Evolutionary conservation across 1,140 invertebrate genomes (phyloP), one percentile per base, ranked within the genome.

Genomic region (Drosophila lacteicornis): DNA sequence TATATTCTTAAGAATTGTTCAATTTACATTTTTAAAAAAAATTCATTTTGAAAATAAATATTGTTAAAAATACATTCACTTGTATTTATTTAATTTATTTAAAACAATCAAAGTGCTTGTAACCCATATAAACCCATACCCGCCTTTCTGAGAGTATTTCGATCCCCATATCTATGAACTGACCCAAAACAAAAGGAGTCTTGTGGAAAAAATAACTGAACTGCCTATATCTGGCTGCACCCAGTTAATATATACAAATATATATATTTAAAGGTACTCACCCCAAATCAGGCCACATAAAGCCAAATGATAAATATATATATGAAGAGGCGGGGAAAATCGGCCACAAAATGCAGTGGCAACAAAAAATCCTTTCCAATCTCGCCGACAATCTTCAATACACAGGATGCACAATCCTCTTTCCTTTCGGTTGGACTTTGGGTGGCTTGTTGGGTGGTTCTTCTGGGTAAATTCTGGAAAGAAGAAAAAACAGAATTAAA

Each of bases 271-370:
- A 4, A 22, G 66, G 17, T 53, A 80, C 81, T 84, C 77, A 84
- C 81, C 77, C 62, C 62, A 77, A 80, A 53, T 61, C 78, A 57
- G 82, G 59, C 77, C 78, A 78, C 82, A 84, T 84, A 85, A 85
- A 85, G 81, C 59, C 61, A 80, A 68, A 66, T 65, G 17, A 75
- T 61, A 51, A 55, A 33, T 53, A 36, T 53, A 53, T 7, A 12
- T 42, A n/a, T 47, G 43, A 76, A 66, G 55, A 22, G 40, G 22
- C 15, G 9, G 36, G 12, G 4, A 55, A 15, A 17, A 56, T 25
- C 36, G 19, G 36, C 9, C 47, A 49, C 74, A 61, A 79, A 73
- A 61, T 19, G 22, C 43, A 50, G 33, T 38, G 61, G 49, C 33
- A 49, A 70, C 58, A 33, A 40, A 30, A 56, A n/a, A 36, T 65